Conservation (phyloP, 2,113 vertebrate genomes). For the Jaculus jaculus region DNA sequence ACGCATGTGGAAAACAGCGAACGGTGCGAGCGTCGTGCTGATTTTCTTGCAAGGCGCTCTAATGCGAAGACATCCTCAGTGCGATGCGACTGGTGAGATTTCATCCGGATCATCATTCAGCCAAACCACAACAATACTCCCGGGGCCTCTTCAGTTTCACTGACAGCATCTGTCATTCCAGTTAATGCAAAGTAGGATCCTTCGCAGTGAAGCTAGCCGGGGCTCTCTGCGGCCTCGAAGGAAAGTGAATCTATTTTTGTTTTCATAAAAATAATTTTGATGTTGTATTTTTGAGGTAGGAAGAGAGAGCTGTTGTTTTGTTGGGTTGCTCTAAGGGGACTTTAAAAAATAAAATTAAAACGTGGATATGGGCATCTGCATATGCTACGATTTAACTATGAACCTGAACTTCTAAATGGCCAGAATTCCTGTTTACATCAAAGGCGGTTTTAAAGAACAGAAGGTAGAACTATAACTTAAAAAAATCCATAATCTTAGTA, state of each 20-base stretch:
- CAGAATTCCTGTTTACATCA: slow-evolving; percentile 67
- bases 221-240: slow-evolving; percentile 69
- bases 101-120: slow-evolving; percentile 84
- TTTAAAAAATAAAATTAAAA: slow-evolving; percentile 43
- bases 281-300: slow-evolving; percentile 65
- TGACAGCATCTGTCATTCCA: slow-evolving; percentile 81
- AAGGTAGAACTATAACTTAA: slow-evolving; percentile 59
- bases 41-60: slow-evolving; percentile 70
- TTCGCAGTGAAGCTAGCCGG: slow-evolving; percentile 68
- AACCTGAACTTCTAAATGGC: slow-evolving; percentile 48
- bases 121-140: slow-evolving; percentile 82
- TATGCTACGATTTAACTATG: slow-evolving; percentile 73
- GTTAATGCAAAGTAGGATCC: slow-evolving; percentile 80
- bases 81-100: slow-evolving; percentile 83
- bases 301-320: slow-evolving; percentile 43
- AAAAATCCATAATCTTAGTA: slow-evolving; percentile 70
- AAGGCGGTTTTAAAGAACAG: slow-evolving; percentile 72
- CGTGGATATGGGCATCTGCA: slow-evolving; percentile 2
- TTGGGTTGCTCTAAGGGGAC: neutral
- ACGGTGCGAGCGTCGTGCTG: slow-evolving; percentile 78
- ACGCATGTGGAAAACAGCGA: slow-evolving; percentile 78
- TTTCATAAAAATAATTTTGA: neutral
- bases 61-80: slow-evolving; percentile 84
- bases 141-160: slow-evolving; percentile 84
- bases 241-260: slow-evolving; percentile 59